Conservation (phyloP, 2,113 vertebrate species). For the Nannobrachium achirus region DNA sequence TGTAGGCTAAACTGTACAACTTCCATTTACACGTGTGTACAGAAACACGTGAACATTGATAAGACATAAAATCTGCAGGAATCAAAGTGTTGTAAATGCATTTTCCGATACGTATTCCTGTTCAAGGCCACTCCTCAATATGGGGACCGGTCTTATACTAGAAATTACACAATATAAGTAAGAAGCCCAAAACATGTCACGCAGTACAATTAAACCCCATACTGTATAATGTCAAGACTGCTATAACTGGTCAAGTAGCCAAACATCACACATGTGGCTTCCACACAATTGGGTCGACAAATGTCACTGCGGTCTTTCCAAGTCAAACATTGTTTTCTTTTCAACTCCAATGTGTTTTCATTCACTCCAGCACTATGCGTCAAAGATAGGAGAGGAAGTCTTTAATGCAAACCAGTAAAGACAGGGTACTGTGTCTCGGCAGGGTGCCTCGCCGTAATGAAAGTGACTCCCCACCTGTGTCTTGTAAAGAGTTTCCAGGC, state of each 20-base stretch:
- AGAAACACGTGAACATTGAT: no score
- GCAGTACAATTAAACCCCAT: slow-evolving; percentile 1
- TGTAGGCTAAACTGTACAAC: no score
- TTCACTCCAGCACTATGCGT: slow-evolving; percentile 29
- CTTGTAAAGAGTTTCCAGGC: slow-evolving; percentile 68
- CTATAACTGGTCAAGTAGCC: not conserved
- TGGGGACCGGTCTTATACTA: no score
- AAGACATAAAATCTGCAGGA: no score
- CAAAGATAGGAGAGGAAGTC: slow-evolving; percentile 51
- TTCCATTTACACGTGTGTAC: no score
- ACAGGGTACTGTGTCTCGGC: slow-evolving; percentile 23
- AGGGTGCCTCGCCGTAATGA: slow-evolving; percentile 38
- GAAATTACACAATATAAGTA: not conserved
- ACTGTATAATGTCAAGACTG: not conserved
- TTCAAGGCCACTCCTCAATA: no score
- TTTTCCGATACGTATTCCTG: no score
- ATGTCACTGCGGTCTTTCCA: not conserved
- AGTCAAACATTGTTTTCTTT: not conserved
- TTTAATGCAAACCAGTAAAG: slow-evolving; percentile 53
- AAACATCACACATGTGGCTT: slow-evolving; percentile 12
- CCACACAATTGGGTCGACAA: slow-evolving; percentile 11
- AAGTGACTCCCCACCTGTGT: slow-evolving; percentile 63
- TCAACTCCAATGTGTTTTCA: slow-evolving; percentile 34
- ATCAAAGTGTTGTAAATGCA: no score
- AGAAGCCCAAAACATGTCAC: slow-evolving; percentile 14